phyloP scores from a whole-genome alignment of 2,113 vertebrate species.

The Phrynocephalus versicolor region DNA sequence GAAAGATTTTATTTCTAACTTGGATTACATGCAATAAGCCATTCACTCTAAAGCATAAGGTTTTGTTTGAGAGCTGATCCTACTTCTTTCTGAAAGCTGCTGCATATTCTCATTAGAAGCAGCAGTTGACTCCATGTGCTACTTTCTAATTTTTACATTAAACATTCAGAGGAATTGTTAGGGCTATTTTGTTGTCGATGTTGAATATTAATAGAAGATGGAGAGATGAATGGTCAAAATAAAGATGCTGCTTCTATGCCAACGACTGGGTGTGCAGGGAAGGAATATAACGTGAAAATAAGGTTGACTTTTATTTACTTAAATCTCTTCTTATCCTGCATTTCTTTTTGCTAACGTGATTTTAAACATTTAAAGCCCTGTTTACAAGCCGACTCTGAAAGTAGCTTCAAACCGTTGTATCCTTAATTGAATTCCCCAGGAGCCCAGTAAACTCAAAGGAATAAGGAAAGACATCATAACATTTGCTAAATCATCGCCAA shows the following conservation, averaged over 20 bases:
- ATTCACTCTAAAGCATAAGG: conserved; percentile 67
- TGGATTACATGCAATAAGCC: conserved; percentile 72
- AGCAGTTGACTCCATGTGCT: conserved; percentile 60
- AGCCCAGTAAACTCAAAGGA: conserved; percentile 80
- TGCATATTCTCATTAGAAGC: conserved; percentile 58
- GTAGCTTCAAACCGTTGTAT: conserved; percentile 84
- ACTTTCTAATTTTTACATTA: conserved; percentile 67
- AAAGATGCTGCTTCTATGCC: conserved; percentile 75
- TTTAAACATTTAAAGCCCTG: conserved; percentile 84
- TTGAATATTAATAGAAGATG: conserved; percentile 71
- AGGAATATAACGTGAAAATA: conserved; percentile 80
- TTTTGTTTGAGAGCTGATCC: conserved; percentile 46
- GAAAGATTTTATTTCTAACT: conserved; percentile 65
- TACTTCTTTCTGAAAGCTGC: conserved; percentile 37
- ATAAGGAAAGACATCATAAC: conserved; percentile 81
- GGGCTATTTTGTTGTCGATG: conserved; percentile 48
- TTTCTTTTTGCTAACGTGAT: conserved; percentile 80
- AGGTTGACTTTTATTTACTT: conserved; percentile 84
- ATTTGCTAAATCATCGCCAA: conserved; percentile 80
- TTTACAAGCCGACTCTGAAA: conserved; percentile 82
- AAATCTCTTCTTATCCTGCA: conserved; percentile 81
- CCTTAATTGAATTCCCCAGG: conserved; percentile 84
- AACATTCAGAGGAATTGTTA: conserved; percentile 59
- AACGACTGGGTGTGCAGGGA: conserved; percentile 77
- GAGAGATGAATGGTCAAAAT: conserved; percentile 78